Percentiles rank a stretch among this genome's conserved stretches.
phyloP scores from a whole-genome alignment of 2,888 invertebrate genomes.

The Tribolium freemani region DNA sequence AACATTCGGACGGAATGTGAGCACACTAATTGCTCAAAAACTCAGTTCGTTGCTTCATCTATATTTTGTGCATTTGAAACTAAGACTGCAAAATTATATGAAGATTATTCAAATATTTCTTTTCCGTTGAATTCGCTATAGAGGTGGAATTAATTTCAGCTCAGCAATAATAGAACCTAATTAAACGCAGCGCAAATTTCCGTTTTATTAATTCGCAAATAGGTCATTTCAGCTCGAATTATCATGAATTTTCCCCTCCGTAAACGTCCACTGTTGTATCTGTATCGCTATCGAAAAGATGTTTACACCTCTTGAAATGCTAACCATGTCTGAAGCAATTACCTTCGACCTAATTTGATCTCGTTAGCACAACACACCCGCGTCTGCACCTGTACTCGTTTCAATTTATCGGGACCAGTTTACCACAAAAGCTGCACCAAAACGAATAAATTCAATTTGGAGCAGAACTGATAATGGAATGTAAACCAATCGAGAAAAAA shows the following conservation, averaged over 20 bases:
- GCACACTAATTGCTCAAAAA: background rate
- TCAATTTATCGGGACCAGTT: slow-evolving; percentile 18
- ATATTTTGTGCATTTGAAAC: too few species aligned
- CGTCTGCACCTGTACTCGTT: slow-evolving; percentile 15
- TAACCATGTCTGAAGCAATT: slow-evolving; percentile 19
- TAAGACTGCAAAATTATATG: too few species aligned
- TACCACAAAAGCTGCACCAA: slow-evolving; percentile 11
- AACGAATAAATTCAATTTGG: slow-evolving; percentile 1
- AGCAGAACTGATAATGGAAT: background rate
- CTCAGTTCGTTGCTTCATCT: background rate
- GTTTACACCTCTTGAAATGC: slow-evolving; percentile 10
- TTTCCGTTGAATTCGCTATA: too few species aligned
- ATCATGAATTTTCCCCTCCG: background rate
- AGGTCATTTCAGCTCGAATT: background rate
- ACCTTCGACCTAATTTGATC: slow-evolving; percentile 21
- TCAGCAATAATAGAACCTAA: too few species aligned
- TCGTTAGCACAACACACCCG: slow-evolving; percentile 17
- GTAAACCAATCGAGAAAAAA: background rate
- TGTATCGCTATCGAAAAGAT: background rate
- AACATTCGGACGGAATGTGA: background rate
- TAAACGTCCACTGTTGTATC: background rate
- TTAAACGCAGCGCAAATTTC: background rate
- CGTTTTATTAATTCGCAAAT: background rate
- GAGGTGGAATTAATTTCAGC: background rate
- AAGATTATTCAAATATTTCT: too few species aligned